Conservation (phyloP, 2,888 invertebrate genomes). For the Lissonota sp. region DNA sequence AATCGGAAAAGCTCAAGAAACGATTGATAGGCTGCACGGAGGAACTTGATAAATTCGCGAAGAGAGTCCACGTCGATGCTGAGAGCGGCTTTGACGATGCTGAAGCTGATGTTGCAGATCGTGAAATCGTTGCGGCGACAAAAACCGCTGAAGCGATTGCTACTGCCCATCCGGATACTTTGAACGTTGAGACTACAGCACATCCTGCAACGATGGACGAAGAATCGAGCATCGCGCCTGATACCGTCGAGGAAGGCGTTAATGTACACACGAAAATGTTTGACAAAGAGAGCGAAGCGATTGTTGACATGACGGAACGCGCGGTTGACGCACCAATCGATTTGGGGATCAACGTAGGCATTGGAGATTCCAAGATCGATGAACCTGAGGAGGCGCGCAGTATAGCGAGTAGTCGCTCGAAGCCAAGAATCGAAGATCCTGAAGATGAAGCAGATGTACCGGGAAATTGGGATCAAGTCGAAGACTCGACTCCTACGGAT, state of each 20-base stretch:
- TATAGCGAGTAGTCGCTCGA: background rate
- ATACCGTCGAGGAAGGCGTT: slow-evolving; percentile 23
- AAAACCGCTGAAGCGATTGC: slow-evolving; percentile 36
- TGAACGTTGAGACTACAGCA: slow-evolving; percentile 35
- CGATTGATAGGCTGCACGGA: slow-evolving; percentile 83
- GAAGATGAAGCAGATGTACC: no score
- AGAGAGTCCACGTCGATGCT: slow-evolving; percentile 84
- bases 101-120: slow-evolving; percentile 64
- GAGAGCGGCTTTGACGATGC: slow-evolving; percentile 68
- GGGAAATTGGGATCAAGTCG: no score
- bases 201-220: slow-evolving; percentile 33
- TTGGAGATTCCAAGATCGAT: slow-evolving; percentile 35
- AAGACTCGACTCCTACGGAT: background rate
- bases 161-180: slow-evolving; percentile 52
- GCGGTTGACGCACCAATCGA: slow-evolving; percentile 40
- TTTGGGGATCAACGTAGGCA: slow-evolving; percentile 32
- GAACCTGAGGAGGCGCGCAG: background rate
- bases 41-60: slow-evolving; percentile 85
- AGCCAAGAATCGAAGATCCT: no score
- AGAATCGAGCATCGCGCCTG: slow-evolving; percentile 32
- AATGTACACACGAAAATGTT: slow-evolving; percentile 12
- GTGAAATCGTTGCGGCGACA: slow-evolving; percentile 5
- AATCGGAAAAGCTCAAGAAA: slow-evolving; percentile 86
- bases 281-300: slow-evolving; percentile 40
- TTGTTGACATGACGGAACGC: slow-evolving; percentile 30